Evolutionary conservation across 2,797 vertebrate genomes (phyloP).

Genomic region (Oreochromis grahami): DNA sequence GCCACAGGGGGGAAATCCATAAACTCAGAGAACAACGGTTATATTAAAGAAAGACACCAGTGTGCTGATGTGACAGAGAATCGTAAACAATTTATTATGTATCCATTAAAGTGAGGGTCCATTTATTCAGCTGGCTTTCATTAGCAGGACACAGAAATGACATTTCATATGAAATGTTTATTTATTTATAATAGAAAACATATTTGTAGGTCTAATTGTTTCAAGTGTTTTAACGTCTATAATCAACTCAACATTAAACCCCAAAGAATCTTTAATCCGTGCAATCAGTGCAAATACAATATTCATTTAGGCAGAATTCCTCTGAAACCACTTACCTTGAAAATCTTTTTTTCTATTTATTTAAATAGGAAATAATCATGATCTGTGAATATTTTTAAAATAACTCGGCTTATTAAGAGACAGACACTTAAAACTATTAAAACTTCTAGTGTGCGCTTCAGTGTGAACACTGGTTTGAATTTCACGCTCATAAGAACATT

Average conservation of each 20-base stretch:
- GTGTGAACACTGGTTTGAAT: neutral
- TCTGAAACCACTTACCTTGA: slow-evolving; percentile 13
- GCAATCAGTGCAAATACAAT: slow-evolving; percentile 18
- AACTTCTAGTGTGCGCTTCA: neutral
- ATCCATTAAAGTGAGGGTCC: neutral
- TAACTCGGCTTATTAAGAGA: neutral
- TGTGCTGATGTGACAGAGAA: neutral
- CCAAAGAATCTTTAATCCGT: slow-evolving; percentile 8
- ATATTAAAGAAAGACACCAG: slow-evolving; percentile 25
- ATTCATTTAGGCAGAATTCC: neutral
- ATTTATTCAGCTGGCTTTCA: neutral
- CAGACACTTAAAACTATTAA: neutral
- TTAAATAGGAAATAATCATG: neutral
- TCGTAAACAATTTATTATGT: slow-evolving; percentile 34
- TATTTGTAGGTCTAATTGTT: neutral
- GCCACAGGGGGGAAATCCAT: neutral
- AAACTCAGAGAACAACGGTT: neutral
- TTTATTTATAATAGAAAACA: neutral
- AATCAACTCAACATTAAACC: neutral
- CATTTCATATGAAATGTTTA: neutral
- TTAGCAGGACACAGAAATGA: neutral
- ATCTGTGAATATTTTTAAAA: neutral
- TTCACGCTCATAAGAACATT: neutral
- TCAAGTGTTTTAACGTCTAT: neutral
- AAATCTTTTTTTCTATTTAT: neutral